Evolutionary conservation across 2,888 invertebrate genomes (phyloP).

Genomic region (Prosopocoilus inquinatus): DNA sequence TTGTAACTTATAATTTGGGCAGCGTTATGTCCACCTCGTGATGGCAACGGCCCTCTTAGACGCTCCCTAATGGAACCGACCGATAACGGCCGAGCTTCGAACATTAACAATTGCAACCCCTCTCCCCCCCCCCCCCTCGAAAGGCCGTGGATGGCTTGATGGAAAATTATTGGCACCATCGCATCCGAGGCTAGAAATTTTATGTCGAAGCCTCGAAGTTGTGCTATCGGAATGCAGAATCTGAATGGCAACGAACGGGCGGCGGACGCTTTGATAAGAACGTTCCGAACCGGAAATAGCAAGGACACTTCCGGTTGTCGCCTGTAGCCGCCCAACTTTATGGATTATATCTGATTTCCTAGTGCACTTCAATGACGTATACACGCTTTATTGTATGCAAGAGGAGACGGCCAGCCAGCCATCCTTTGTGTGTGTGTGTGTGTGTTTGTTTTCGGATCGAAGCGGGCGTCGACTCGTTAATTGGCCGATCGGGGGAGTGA

Average conservation of each 20-base stretch:
- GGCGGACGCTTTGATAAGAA: slow-evolving; percentile 23
- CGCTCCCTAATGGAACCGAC: slow-evolving; percentile 21
- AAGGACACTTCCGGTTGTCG: slow-evolving; percentile 39
- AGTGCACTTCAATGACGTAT: too few relatives aligned
- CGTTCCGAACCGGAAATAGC: slow-evolving; percentile 37
- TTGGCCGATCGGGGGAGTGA: too few relatives aligned
- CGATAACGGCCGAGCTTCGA: slow-evolving; percentile 22
- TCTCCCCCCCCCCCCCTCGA: too few relatives aligned
- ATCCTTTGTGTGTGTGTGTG: too few relatives aligned
- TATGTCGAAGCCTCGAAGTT: too few relatives aligned
- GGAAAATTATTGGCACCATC: slow-evolving; percentile 13
- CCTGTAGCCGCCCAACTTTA: slow-evolving; percentile 34
- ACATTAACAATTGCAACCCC: slow-evolving; percentile 28
- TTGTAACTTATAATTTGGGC: slow-evolving; percentile 47
- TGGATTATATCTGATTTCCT: slow-evolving; percentile 35
- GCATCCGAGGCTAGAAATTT: slow-evolving; percentile 16
- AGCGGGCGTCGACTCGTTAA: too few relatives aligned
- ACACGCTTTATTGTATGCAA: too few relatives aligned
- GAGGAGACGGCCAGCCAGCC: too few relatives aligned
- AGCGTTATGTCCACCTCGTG: slow-evolving; percentile 38
- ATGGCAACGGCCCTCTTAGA: slow-evolving; percentile 23
- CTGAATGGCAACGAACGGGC: slow-evolving; percentile 27
- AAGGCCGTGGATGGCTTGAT: slow-evolving; percentile 14
- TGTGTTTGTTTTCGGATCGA: too few relatives aligned
- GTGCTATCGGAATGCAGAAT: slow-evolving; percentile 32